Percentiles rank a stretch among this genome's conserved stretches.
Evolutionary conservation across 2,888 invertebrate species (phyloP).

Genomic region (Polietes domitor): DNA sequence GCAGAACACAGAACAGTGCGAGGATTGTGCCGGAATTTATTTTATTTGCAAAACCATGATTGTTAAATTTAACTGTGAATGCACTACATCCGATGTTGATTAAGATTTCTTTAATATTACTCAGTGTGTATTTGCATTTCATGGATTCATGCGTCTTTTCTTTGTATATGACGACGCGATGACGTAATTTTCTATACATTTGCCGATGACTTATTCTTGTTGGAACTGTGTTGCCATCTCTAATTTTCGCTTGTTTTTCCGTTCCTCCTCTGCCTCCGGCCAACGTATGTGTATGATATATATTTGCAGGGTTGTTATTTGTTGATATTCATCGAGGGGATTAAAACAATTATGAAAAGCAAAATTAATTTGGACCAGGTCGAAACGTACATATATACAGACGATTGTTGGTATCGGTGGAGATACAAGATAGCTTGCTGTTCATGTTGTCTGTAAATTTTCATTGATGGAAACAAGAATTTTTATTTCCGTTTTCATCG

Average conservation of each 20-base stretch:
- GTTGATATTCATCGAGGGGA: constrained; percentile 38
- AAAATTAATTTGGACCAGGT: background rate
- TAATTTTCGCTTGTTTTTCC: constrained; percentile 27
- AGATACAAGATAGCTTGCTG: too few species aligned
- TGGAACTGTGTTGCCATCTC: constrained; percentile 60
- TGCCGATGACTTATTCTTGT: constrained; percentile 65
- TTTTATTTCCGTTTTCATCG: too few species aligned
- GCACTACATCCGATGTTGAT: background rate
- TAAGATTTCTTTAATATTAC: background rate
- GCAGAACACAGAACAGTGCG: constrained; percentile 25
- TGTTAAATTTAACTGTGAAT: background rate
- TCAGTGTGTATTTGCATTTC: background rate
- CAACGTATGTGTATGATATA: background rate
- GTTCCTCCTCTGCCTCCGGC: background rate
- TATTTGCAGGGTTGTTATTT: constrained; percentile 48
- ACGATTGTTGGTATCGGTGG: too few species aligned
- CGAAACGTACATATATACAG: too few species aligned
- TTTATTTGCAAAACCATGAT: background rate
- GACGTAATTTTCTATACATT: constrained; percentile 65
- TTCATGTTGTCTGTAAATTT: too few species aligned
- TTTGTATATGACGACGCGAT: constrained; percentile 57
- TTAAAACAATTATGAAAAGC: background rate
- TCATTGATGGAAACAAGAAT: too few species aligned
- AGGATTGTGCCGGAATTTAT: constrained; percentile 58
- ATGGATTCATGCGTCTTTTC: background rate